Base-by-base conservation (phyloP, 2,888 invertebrate species). In the Pheosia gnoma region DNA sequence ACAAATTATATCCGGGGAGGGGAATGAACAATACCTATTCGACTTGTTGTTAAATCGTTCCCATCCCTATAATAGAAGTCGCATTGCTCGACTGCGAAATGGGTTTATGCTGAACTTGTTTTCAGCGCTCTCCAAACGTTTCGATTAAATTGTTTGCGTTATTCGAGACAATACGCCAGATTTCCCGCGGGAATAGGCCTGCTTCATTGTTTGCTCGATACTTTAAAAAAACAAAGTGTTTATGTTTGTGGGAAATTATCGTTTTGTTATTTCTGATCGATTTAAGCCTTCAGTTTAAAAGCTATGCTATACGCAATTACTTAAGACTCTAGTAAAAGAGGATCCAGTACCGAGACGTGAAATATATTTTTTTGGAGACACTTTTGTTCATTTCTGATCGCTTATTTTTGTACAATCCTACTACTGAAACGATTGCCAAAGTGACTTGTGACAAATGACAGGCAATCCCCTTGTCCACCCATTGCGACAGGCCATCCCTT, bases 91-190 rank as follows among this genome's bases (percentile, higher is more conserved):
- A 9, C 11, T 53, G 10, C 11, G 53, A n/a, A 39, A 55, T 39
- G 39, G 39, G n/a, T 39, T 55, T 39, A 55, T 36, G n/a, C 55
- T 39, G 39, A 55, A 55, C 39, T 55, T 55, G 39, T 55, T 55
- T 39, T 7, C 54, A 3, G 6, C 55, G 38, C n/a, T 55, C 37
- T 13, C 55, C 55, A 10, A 38, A 55, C 39, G 55, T 55, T 55
- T 55, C 55, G 55, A 55, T 55, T 55, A 55, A 55, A 39, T 39
- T 55, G 55, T 55, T 55, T 55, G 55, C 13, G 39, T 55, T 55
- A 39, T 55, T 55, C 39, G 39, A 39, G 39, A 55, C 55, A 55
- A 55, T 39, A n/a, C 39, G 13, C 55, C 39, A 55, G 13, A 55
- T 55, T 55, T 55, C 55, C 55, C 55, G 2, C 39, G 55, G 55